Evolutionary conservation across 2,888 invertebrate genomes (phyloP), one percentile per base, ranked within the genome.

Genomic region (Drosophila formosana): DNA sequence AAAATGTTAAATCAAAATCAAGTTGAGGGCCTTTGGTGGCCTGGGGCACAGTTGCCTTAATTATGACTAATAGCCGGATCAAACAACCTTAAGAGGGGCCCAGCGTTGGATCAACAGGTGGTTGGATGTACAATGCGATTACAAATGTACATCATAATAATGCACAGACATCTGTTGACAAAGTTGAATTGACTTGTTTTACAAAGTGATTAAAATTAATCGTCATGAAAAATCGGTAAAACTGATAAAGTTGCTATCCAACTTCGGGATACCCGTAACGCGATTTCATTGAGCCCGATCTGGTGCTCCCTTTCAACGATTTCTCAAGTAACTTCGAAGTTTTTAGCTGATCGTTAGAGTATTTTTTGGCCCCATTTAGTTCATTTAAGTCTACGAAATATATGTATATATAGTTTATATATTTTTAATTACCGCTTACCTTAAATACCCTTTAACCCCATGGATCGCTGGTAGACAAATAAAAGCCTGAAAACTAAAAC

Each of bases 11-110:
- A 50, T 49, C 49, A 30, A 49, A 78, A 67, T 71, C 70, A 81
- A 66, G 68, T 72, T 81, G 72, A 69, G 66, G 84, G 81, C 63
- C 73, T 46, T 18, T 26, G 47, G 28, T 25, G 13, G 47, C 75
- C 71, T 11, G 51, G 63, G 74, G 75, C 75, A 75, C 64, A 66
- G 69, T 67, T 72, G 46, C 28, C 52, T 75, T 75, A 84, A 81
- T 87, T 81, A 74, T 84, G 82, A 84, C 87, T 76, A 87, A 82
- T 80, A 58, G 68, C 52, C 55, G 30, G 37, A 66, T 53, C 72
- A 61, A 56, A 64, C 73, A 76, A 61, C 55, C 81, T 67, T 65
- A 65, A 49, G 18, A 51, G n/a, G 41, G 25, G 32, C 32, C 32
- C 34, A 41, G 4, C n/a, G 18, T 60, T 18, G 25, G 13, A 18